Evolutionary conservation across 2,888 invertebrate species (phyloP).

Genomic region (Melanostoma scalare): DNA sequence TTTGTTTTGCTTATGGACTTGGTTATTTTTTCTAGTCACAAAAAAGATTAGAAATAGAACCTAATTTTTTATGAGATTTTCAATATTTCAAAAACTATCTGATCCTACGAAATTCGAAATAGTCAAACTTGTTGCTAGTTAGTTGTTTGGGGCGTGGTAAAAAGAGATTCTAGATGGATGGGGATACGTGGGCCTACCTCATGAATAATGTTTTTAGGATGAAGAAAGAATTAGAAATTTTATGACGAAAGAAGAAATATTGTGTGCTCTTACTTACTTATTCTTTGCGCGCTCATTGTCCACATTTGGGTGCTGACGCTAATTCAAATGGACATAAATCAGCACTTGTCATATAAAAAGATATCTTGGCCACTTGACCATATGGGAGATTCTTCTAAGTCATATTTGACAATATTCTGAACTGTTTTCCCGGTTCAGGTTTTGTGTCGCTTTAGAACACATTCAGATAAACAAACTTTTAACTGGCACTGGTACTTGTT

Average conservation of each 20-base stretch:
- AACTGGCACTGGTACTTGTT: too few species aligned
- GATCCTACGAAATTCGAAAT: neutral
- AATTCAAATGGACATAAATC: neutral
- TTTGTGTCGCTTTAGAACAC: too few species aligned
- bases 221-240: neutral
- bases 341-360: neutral
- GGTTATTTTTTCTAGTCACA: neutral
- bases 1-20: conserved; percentile 39
- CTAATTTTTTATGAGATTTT: conserved; percentile 4
- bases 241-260: neutral
- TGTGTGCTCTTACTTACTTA: too few species aligned
- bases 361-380: conserved; percentile 27
- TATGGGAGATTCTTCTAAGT: conserved; percentile 23
- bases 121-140: conserved; percentile 15
- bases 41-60: conserved; percentile 32
- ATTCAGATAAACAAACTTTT: too few species aligned
- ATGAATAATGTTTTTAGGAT: neutral
- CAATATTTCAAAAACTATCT: neutral
- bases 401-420: neutral
- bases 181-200: neutral
- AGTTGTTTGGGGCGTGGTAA: conserved; percentile 32
- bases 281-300: neutral
- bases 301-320: too few species aligned
- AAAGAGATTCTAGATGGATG: neutral
- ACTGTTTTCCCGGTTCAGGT: too few species aligned